Evolutionary conservation across 2,113 vertebrate species (phyloP), one percentile per base, ranked within the genome.

Genomic region (Ellobius talpinus): DNA sequence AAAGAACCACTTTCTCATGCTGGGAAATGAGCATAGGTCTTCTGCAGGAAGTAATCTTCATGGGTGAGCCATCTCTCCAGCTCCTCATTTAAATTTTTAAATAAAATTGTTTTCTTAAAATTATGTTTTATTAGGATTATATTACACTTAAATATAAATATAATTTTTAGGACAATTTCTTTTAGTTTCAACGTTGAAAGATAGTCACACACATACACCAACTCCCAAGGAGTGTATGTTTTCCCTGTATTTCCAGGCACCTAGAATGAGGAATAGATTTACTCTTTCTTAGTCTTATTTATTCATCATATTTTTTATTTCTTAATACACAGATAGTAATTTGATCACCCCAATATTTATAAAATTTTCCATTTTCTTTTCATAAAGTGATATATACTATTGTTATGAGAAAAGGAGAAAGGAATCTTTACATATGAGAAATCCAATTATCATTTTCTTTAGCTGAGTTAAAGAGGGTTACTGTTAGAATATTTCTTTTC

Each of bases 241-340:
- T 87, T 10, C 24, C 68, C 10, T n/a, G 26, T 16, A 36, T 52
- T 88, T 93, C 50, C 42, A 96, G 70, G 31, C 24, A 81, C 68
- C 39, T 29, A 93, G 4, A 85, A 85, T 76, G 10, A 89, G 36
- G 36, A 94, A 58, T 74, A 76, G 3, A 24, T 50, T 87, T 95
- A 85, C n/a, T 17, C 1, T 19, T 93, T 8, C 13, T 58, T 87
- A 79, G 68, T 84, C 5, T 76, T 90, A 87, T 82, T 3, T 13
- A 74, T 78, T 94, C 89, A 50, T 74, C 0, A 65, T 84, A 68
- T 11, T 94, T 93, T 96, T 93, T 91, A 79, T 77, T 87, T 90
- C 50, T 90, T 45, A 81, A 39, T 78, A 77, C 7, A 85, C 14
- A 70, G 78, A 85, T 0, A 96, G 31, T 9, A 95, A 82, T 86